Evolutionary conservation across 2,113 vertebrate species (phyloP).

Genomic region (Pogona vitticeps): DNA sequence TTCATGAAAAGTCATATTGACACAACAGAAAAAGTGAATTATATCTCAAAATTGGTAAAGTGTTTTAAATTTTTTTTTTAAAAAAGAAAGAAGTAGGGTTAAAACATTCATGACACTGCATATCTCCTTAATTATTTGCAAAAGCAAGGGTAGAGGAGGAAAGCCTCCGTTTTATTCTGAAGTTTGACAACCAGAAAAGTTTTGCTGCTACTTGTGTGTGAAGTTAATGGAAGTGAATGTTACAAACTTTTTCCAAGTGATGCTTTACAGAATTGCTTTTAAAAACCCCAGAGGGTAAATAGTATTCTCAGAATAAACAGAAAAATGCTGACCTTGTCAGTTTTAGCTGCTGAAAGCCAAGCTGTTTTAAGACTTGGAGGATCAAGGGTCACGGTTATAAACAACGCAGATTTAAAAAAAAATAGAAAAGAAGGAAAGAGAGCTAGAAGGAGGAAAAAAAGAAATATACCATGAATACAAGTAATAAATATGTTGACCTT

Average conservation of each 20-base stretch:
- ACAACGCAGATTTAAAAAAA: constrained; percentile 81
- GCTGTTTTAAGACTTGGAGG: constrained; percentile 89
- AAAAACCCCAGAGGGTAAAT: constrained; percentile 92
- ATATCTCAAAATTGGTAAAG: neutral
- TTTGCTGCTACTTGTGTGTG: constrained; percentile 39
- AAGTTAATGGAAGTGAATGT: constrained; percentile 65
- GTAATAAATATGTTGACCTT: constrained; percentile 70
- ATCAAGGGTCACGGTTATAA: constrained; percentile 90
- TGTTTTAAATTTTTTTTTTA: neutral
- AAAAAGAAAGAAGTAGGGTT: neutral
- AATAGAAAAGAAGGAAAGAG: constrained; percentile 68
- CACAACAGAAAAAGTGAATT: constrained; percentile 38
- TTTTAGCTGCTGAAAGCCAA: constrained; percentile 90
- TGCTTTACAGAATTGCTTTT: constrained; percentile 90
- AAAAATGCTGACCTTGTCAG: constrained; percentile 92
- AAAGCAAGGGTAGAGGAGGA: neutral
- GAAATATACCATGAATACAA: constrained; percentile 53
- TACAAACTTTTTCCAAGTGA: constrained; percentile 79
- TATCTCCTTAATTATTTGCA: constrained; percentile 11
- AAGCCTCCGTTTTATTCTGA: constrained; percentile 22
- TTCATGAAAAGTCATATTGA: constrained; percentile 46
- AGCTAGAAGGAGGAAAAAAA: constrained; percentile 60
- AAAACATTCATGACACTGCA: constrained; percentile 6
- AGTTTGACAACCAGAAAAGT: constrained; percentile 54
- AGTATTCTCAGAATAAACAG: constrained; percentile 92